Evolutionary conservation across 2,888 invertebrate species (phyloP).

Genomic region (Scelioninae gen. 1): DNA sequence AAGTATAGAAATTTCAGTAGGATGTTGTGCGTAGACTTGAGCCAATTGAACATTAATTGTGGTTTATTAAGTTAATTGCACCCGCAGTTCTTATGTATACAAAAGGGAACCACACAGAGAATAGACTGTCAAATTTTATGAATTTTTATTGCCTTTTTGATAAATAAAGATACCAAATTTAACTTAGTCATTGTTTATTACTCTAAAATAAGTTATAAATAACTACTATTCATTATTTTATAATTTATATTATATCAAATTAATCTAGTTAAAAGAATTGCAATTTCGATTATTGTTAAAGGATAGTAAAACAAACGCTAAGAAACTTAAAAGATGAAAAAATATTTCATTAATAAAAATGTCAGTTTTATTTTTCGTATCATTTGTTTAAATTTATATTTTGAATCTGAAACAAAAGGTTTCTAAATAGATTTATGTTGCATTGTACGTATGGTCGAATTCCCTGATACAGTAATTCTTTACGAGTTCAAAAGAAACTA

Average conservation of each 20-base stretch:
- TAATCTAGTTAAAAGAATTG: too few relatives aligned
- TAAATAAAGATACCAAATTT: not conserved
- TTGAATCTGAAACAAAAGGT: not conserved
- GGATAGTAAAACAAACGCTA: too few relatives aligned
- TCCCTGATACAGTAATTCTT: slow-evolving; percentile 49
- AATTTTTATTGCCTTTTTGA: slow-evolving; percentile 1
- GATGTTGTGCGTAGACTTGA: slow-evolving; percentile 54
- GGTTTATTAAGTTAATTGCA: slow-evolving; percentile 81
- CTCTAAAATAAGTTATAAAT: too few relatives aligned
- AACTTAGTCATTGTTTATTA: too few relatives aligned
- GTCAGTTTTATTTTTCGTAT: not conserved
- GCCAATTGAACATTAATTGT: slow-evolving; percentile 82
- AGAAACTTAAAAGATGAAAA: too few relatives aligned
- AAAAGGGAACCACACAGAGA: slow-evolving; percentile 20
- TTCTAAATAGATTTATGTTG: slow-evolving; percentile 21
- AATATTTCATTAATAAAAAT: too few relatives aligned
- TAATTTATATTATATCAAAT: too few relatives aligned
- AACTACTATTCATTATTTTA: too few relatives aligned
- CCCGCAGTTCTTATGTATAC: slow-evolving; percentile 46
- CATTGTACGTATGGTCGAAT: slow-evolving; percentile 22
- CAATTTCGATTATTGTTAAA: too few relatives aligned
- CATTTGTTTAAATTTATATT: not conserved
- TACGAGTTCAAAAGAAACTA: slow-evolving; percentile 55
- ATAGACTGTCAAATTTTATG: slow-evolving; percentile 42
- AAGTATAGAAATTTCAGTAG: slow-evolving; percentile 49